Percentiles rank a stretch among this genome's conserved stretches.
phyloP scores from a whole-genome alignment of 2,888 invertebrate species.

The Operophtera brumata region DNA sequence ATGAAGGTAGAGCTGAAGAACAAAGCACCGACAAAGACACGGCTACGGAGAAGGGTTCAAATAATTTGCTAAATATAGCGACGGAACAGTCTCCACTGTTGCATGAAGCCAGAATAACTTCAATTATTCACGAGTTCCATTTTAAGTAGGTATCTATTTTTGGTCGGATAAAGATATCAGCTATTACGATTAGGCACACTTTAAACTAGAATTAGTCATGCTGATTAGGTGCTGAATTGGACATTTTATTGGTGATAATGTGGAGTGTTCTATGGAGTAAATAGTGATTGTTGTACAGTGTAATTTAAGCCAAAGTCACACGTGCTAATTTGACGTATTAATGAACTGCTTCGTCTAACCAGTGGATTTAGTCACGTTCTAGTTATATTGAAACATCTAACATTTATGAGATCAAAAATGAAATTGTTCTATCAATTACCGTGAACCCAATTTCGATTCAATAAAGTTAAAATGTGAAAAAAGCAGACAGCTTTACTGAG shows the following conservation, averaged over 20 bases:
- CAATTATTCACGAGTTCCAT: not conserved
- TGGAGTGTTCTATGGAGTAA: not conserved
- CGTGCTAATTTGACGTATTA: too few species aligned
- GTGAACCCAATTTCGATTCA: not conserved
- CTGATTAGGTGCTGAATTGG: not conserved
- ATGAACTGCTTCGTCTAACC: too few species aligned
- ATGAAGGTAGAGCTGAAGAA: not conserved
- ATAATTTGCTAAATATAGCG: conserved; percentile 2
- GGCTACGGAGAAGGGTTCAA: not conserved
- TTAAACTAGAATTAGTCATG: not conserved
- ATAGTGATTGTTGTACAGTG: too few species aligned
- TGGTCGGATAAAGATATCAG: not conserved
- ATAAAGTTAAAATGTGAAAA: conserved; percentile 19
- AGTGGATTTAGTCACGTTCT: too few species aligned
- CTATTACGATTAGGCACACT: not conserved
- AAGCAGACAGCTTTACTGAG: conserved; percentile 5
- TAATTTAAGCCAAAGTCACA: too few species aligned
- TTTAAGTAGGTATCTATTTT: conserved; percentile 2
- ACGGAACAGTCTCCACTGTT: conserved; percentile 6
- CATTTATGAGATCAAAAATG: too few species aligned
- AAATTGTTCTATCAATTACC: too few species aligned
- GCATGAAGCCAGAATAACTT: not conserved
- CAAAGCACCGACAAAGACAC: not conserved
- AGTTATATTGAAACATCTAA: too few species aligned
- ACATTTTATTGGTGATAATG: not conserved